Evolutionary conservation across 2,797 vertebrate species (phyloP), one percentile per base, ranked within the genome.

Genomic region (Naso thynnoides): DNA sequence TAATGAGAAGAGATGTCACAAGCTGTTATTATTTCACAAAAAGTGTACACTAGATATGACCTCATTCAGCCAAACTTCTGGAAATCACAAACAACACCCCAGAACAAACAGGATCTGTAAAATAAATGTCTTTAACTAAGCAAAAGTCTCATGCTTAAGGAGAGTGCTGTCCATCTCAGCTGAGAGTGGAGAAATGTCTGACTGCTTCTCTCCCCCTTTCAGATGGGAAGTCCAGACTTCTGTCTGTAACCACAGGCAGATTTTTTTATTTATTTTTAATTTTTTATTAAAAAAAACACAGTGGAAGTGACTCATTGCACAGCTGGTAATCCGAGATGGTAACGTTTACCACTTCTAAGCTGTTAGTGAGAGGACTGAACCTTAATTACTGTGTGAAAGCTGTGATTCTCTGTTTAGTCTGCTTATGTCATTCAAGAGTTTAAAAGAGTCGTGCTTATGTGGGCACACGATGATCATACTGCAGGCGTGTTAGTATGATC

Each of bases 181-280:
- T 33, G 33, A 33, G 33, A 15, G 61, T n/a, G n/a, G n/a, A n/a
- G n/a, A n/a, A n/a, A n/a, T n/a, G n/a, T n/a, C n/a, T n/a, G n/a
- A n/a, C n/a, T n/a, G 42, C 53, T 13, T 1, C 50, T 66, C 29
- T 70, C 49, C 48, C 50, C 52, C 65, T 47, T 21, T 65, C 56
- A 71, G 69, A 87, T 74, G 67, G 83, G 84, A 72, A 2, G 8
- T 68, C 76, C 84, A 87, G 81, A 79, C 85, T 76, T 64, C 41
- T 58, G 36, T 73, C 67, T 69, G 29, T 8, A 27, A 82, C 70
- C 54, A 19, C 79, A 70, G 66, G 61, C 62, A 45, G 24, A 11
- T 74, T 75, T 66, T 70, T 62, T 65, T n/a, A n/a, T n/a, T n/a
- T n/a, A n/a, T n/a, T n/a, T n/a, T n/a, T n/a, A n/a, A n/a, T n/a